phyloP scores from a whole-genome alignment of 2,888 invertebrate genomes.

The Chironomus tentans region DNA sequence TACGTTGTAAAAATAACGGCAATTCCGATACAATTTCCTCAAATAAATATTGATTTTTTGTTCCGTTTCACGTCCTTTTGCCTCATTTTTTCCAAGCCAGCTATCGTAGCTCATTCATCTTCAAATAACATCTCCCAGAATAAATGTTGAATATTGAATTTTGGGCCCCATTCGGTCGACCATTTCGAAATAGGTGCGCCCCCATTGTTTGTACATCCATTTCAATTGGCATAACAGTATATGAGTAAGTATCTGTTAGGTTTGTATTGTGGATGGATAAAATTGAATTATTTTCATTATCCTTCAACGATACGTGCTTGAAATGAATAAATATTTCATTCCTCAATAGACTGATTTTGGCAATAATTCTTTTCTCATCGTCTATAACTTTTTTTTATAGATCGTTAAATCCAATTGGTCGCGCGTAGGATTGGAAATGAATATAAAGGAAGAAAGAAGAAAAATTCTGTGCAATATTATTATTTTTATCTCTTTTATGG shows the following conservation, averaged over 20 bases:
- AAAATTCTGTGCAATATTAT: not conserved
- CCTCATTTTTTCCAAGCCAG: not conserved
- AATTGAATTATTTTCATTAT: slow-evolving; percentile 26
- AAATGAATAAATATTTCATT: slow-evolving; percentile 18
- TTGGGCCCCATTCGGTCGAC: not conserved
- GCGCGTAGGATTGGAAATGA: slow-evolving; percentile 5
- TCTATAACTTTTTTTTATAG: slow-evolving; percentile 6
- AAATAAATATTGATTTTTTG: slow-evolving; percentile 21
- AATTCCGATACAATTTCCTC: slow-evolving; percentile 21
- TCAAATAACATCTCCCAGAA: not conserved
- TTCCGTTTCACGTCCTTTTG: not conserved
- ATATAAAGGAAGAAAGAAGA: not conserved
- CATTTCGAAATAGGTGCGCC: not conserved
- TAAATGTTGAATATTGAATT: not conserved
- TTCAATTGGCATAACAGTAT: not conserved
- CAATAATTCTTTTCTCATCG: slow-evolving; percentile 1
- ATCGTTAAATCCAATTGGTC: slow-evolving; percentile 22
- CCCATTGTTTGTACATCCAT: slow-evolving; percentile 13
- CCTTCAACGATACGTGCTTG: slow-evolving; percentile 23
- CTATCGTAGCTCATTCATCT: not conserved
- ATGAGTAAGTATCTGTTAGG: not conserved
- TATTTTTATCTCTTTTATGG: not conserved
- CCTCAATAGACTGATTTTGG: slow-evolving; percentile 17
- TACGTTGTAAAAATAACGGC: slow-evolving; percentile 19
- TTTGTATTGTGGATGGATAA: not conserved